Evolutionary conservation across 2,888 invertebrate genomes (phyloP), one percentile per base, ranked within the genome.

Genomic region (Trachelus troglodyta): DNA sequence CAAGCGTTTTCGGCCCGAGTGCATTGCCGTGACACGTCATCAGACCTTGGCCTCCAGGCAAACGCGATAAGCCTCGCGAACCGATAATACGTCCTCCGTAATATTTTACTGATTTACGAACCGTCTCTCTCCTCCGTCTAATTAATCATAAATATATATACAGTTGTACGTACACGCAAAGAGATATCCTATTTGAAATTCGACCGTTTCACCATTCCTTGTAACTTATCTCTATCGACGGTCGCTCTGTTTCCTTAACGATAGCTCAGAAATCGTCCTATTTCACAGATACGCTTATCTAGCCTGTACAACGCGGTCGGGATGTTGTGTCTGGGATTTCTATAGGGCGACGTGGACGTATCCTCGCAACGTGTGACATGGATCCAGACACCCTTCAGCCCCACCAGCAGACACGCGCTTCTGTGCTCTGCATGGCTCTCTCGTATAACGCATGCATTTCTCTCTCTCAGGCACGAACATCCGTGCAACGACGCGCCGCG

Each of bases 331-430:
- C 83, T 84, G 83, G 79, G 77, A 31, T 1, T 80, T 81, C 83
- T 82, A 79, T 77, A 79, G 83, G 81, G 82, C 82, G 80, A 77
- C 73, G 73, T 40, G 77, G 79, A 56, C 77, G 75, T 76, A 30
- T 34, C 23, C 73, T 75, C 75, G 83, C 87, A 84, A 83, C 88
- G 87, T 87, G 86, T 87, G 81, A 76, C 86, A 85, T 87, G 87
- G 87, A 79, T 83, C 86, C 88, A 88, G 89, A 88, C 88, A 88
- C 87, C 89, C 88, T 88, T 87, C 86, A 84, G 81, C 31, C 31
- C 31, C 31, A 11, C 31, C 33, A 1, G 12, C 9, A 71, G 71
- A 71, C 71, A 31, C 12, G 71, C 31, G 30, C 23, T 56, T 56
- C 56, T 56, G 23, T 56, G 23, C 56, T 56, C 15, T 6, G 23